Percentiles rank a stretch among this genome's conserved stretches.
These are phyloP conservation scores for Argopecten irradians DNA, from an alignment of 1,140 invertebrate species.

Conservation along the genomic window DNA sequence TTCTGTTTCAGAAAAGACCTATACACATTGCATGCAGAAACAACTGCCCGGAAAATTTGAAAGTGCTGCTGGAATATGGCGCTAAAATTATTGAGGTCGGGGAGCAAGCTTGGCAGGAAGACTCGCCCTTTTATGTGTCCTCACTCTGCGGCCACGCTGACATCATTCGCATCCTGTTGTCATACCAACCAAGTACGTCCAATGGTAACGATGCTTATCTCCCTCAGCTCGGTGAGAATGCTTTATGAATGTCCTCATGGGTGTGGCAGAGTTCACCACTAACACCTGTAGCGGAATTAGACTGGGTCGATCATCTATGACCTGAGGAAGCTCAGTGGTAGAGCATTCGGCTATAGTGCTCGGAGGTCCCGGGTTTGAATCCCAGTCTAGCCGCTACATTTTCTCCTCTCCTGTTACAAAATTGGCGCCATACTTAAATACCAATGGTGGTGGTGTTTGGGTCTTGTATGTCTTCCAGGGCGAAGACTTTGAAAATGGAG, in stretches of 20 bases:
- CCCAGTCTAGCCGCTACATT: too few species aligned
- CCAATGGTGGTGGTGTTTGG: too few species aligned
- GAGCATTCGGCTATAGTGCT: too few species aligned
- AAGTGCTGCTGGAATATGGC: conserved; percentile 41
- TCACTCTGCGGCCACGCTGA: conserved; percentile 53
- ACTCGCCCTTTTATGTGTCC: conserved; percentile 61
- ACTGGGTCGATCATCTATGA: not conserved
- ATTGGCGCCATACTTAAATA: not conserved
- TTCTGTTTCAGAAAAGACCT: not conserved
- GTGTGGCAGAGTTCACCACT: not conserved
- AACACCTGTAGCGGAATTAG: too few species aligned
- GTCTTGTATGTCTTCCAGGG: too few species aligned
- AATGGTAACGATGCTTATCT: not conserved
- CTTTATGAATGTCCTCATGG: not conserved
- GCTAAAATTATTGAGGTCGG: conserved; percentile 31
- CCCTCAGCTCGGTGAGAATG: conserved; percentile 40
- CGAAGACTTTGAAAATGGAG: too few species aligned
- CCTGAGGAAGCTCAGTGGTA: too few species aligned
- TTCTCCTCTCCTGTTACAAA: too few species aligned
- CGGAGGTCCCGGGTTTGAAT: too few species aligned
- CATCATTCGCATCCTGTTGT: conserved; percentile 47
- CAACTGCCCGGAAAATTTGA: conserved; percentile 4
- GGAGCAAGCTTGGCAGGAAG: conserved; percentile 47
- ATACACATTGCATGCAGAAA: not conserved
- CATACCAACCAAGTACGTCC: conserved; percentile 58